Conservation (phyloP, 2,888 invertebrate genomes). For the Drosophila paucipuncta region DNA sequence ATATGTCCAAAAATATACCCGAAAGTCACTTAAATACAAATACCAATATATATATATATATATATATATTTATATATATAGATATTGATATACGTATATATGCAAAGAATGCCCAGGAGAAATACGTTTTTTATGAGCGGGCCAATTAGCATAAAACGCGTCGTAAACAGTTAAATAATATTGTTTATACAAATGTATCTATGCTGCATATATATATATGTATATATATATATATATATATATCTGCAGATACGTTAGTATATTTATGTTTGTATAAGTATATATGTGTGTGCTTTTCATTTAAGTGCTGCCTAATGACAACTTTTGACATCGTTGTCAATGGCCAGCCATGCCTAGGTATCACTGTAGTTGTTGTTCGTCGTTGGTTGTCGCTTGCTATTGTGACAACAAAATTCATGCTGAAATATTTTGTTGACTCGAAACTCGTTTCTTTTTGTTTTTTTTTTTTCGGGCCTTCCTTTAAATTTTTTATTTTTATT, state of each 20-base stretch:
- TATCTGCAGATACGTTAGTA: conserved; percentile 4
- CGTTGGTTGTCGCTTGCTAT: conserved; percentile 29
- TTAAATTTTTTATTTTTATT: conserved; percentile 3
- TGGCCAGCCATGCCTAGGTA: conserved; percentile 46
- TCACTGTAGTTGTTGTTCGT: conserved; percentile 34
- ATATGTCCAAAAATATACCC: conserved; percentile 51
- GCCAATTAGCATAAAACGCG: conserved; percentile 76
- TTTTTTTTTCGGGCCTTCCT: conserved; percentile 53
- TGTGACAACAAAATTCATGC: conserved; percentile 80
- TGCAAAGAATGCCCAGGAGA: conserved; percentile 39
- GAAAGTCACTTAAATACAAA: conserved; percentile 41
- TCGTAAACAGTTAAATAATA: conserved; percentile 82
- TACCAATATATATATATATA: conserved; percentile 1
- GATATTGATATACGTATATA: conserved; percentile 1
- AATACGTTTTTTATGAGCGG: conserved; percentile 57
- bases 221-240: conserved; percentile 16
- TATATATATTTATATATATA: background rate
- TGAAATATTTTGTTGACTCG: conserved; percentile 68
- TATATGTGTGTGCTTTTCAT: conserved; percentile 49
- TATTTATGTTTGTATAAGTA: conserved; percentile 4
- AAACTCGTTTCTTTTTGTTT: conserved; percentile 65
- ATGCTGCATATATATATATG: conserved; percentile 9
- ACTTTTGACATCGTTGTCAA: conserved; percentile 51
- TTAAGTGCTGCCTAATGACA: conserved; percentile 79
- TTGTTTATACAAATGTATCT: conserved; percentile 61